phyloP scores from a whole-genome alignment of 2,113 vertebrate genomes.

The Vulpes lagopus region DNA sequence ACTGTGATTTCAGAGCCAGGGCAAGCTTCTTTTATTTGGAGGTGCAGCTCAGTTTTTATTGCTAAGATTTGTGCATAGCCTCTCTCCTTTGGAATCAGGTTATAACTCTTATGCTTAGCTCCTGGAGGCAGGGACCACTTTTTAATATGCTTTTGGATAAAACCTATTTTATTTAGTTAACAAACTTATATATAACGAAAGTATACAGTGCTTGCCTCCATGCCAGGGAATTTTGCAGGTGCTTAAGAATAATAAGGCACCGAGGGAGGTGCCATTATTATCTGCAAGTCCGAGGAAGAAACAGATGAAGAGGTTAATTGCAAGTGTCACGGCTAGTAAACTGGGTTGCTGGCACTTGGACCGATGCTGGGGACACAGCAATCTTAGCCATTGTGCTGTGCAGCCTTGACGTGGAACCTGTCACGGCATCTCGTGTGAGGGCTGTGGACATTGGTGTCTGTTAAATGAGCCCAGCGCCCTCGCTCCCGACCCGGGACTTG shows the following conservation, averaged over 20 bases:
- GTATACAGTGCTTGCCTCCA: neutral
- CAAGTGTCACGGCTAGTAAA: neutral
- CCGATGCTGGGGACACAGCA: neutral
- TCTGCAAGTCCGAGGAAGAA: neutral
- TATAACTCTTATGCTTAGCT: slow-evolving; percentile 20
- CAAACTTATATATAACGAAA: neutral
- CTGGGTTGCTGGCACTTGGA: neutral
- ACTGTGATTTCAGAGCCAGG: neutral
- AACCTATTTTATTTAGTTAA: slow-evolving; percentile 45
- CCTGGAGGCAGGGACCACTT: neutral
- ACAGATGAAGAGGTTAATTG: neutral
- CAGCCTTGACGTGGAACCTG: neutral
- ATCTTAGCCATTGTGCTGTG: neutral
- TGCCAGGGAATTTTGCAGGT: neutral
- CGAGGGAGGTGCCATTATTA: neutral
- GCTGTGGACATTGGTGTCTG: neutral
- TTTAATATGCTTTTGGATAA: slow-evolving; percentile 42
- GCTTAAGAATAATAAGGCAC: neutral
- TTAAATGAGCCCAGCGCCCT: neutral
- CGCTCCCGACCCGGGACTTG: neutral
- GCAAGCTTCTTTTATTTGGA: slow-evolving; percentile 3
- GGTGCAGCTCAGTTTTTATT: neutral
- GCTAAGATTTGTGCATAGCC: slow-evolving; percentile 19
- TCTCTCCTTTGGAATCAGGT: neutral
- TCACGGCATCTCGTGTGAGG: accelerated